Evolutionary conservation across 1,140 invertebrate genomes (phyloP), one percentile per base, ranked within the genome.

Genomic region (Dendroctonus ponderosae): DNA sequence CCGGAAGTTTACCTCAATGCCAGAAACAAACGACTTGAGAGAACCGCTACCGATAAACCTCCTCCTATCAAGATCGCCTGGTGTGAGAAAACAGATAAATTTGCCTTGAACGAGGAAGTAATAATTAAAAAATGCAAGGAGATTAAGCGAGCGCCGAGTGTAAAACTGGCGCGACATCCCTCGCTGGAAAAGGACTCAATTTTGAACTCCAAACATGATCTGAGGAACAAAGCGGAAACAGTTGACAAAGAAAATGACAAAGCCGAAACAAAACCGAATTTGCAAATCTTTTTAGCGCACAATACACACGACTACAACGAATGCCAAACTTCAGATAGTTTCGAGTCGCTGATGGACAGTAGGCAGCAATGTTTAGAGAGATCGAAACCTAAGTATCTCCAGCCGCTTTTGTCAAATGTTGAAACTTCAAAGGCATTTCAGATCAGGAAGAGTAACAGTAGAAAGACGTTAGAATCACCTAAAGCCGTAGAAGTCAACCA

Each of bases 221-320:
- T 85, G 5, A 81, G 82, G 0, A 81, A 83, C 41, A 59, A 52
- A 37, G n/a, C 14, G 7, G 8, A 38, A 9, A 49, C 3, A 6
- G 5, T 39, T 1, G 62, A 64, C 14, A 66, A 59, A 49, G 73
- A 81, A 5, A 83, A 82, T 0, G 84, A 82, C 82, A 81, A 82
- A 53, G 79, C 82, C 6, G 76, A 79, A 15, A 80, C 79, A 9
- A 82, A 81, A 68, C 76, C 79, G 0, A 85, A 84, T 53, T 78
- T 86, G 11, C 79, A 84, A 46, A 85, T 85, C 8, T 84, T 83
- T 63, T 68, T 86, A 9, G 80, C 83, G 0, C 81, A 80, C 26
- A 77, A 77, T n/a, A 75, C 75, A 7, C 61, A 75, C 11, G n/a
- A n/a, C n/a, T n/a, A n/a, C n/a, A n/a, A n/a, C n/a, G n/a, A n/a